Evolutionary conservation across 2,888 invertebrate genomes (phyloP), one percentile per base, ranked within the genome.

Genomic region (Acleris literana): DNA sequence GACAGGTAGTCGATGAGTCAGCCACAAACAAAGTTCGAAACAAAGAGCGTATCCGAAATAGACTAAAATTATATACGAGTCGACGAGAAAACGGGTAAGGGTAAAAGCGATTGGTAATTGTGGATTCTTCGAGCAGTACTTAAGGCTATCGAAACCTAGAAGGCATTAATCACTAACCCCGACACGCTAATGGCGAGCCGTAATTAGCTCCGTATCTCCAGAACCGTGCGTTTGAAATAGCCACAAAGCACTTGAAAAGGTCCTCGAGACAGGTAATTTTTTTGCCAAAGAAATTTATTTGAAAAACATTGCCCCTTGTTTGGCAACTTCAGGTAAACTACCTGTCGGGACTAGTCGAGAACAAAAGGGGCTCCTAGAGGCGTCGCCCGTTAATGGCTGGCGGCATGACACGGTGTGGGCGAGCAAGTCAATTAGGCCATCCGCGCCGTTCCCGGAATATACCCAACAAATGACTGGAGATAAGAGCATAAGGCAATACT

Each of bases 381-480:
- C 87, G 87, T 83, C 84, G 80, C 73, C 82, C 76, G 83, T 83
- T 90, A 90, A 90, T 91, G 82, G 86, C 81, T 91, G 82, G 86
- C 81, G 79, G 83, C 86, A 84, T 86, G 85, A 90, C 87, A 82
- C 83, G 83, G 88, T 85, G 92, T 92, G 88, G 92, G 92, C 91
- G 91, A 88, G 86, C 80, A 86, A 87, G 90, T 91, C 92, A 92
- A 92, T 92, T 91, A 92, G 91, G 85, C 84, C 90, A 90, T 92
- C 91, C 91, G 90, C 84, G 90, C 84, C 88, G 90, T 92, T 92
- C 92, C 91, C 81, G 89, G 92, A 92, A 92, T 90, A 90, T 85
- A 85, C 81, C 82, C 88, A 83, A 88, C 91, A 90, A 91, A 90
- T 91, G 88, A 88, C 81, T 84, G 82, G 76, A 85, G 90, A 90